phyloP scores from a whole-genome alignment of 2,888 invertebrate species.

The Ophioninae sp. region DNA sequence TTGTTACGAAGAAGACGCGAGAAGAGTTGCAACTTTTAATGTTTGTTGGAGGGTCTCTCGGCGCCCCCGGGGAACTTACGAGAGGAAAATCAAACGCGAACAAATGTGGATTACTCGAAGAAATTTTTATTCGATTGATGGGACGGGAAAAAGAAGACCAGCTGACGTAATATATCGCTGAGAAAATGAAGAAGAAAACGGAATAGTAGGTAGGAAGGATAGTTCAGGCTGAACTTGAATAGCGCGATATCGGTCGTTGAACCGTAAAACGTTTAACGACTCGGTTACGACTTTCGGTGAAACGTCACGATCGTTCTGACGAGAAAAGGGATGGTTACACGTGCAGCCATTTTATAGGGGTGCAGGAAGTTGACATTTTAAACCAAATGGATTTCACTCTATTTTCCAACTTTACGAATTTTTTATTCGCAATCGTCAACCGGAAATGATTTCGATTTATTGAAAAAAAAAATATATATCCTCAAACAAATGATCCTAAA shows the following conservation, averaged over 20 bases:
- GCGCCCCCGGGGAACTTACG: neutral
- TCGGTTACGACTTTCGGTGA: neutral
- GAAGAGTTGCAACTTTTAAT: slow-evolving; percentile 51
- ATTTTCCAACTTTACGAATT: no score
- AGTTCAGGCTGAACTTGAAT: neutral
- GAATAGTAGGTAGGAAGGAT: neutral
- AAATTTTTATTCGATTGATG: neutral
- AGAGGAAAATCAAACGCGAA: slow-evolving; percentile 25
- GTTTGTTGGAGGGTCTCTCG: slow-evolving; percentile 45
- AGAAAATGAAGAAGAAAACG: neutral
- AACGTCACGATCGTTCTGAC: neutral
- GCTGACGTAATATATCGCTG: neutral
- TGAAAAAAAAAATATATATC: no score
- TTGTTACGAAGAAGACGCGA: slow-evolving; percentile 69
- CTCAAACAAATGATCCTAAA: no score
- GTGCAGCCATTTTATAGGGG: no score
- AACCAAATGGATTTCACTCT: no score
- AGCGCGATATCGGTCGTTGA: neutral
- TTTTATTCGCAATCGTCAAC: no score
- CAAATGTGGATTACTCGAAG: neutral
- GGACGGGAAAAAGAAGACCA: neutral
- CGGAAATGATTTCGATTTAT: no score
- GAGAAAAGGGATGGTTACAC: no score
- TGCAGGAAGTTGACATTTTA: no score
- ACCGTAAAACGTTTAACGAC: neutral